A percentile compares a stretch with the other conserved stretches of the same genome.
phyloP scores from a whole-genome alignment of 2,797 vertebrate genomes.

The Pseudochaenichthys georgianus region DNA sequence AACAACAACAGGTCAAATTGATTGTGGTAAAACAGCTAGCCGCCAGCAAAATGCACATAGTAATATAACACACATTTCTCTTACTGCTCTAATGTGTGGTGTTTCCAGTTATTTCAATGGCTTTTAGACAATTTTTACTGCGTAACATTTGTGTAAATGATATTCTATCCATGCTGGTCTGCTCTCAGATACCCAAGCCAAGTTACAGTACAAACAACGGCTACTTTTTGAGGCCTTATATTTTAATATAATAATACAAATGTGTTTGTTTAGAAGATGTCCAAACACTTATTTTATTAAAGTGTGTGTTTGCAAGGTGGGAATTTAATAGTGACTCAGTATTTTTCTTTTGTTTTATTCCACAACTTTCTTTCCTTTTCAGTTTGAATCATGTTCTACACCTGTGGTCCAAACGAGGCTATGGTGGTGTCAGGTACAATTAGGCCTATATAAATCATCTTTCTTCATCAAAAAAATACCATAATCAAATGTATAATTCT shows the following conservation, averaged over 20 bases:
- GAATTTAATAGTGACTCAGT: not conserved
- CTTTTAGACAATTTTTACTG: constrained; percentile 29
- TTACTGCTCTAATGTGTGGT: rapidly evolving
- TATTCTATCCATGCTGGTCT: constrained; percentile 30
- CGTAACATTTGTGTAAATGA: constrained; percentile 58
- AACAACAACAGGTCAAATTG: not conserved
- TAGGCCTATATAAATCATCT: not conserved
- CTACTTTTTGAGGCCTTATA: not conserved
- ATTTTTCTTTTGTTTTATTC: not conserved
- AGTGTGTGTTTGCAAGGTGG: not conserved
- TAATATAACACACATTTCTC: rapidly evolving
- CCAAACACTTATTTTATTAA: too few species aligned
- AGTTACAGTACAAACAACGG: not conserved
- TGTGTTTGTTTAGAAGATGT: not conserved
- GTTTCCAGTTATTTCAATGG: not conserved
- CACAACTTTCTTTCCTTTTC: constrained; percentile 3
- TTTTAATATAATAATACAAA: not conserved
- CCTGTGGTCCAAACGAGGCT: constrained; percentile 93
- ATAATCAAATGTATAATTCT: not conserved
- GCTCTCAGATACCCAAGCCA: not conserved
- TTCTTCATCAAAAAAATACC: not conserved
- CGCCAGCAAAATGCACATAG: not conserved
- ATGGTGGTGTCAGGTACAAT: constrained; percentile 93
- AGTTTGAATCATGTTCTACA: constrained; percentile 87
- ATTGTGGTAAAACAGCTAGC: not conserved